Percentiles rank a stretch among this genome's conserved stretches.
phyloP scores from a whole-genome alignment of 2,888 invertebrate genomes.

The Cephus rjabovi region DNA sequence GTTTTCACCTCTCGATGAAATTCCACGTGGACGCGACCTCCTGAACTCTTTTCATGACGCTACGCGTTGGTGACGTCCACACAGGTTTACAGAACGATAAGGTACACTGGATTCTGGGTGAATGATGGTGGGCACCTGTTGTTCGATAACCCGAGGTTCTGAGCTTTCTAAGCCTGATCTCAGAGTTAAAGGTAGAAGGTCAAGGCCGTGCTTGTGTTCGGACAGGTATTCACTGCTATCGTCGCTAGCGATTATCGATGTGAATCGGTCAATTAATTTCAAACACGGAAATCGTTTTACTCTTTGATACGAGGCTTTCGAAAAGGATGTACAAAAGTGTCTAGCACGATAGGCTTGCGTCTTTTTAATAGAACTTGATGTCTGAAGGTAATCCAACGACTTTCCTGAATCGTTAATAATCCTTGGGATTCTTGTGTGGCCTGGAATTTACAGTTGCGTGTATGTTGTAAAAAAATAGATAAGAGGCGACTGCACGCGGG shows the following conservation, averaged over 20 bases:
- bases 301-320: not conserved
- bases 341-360: not conserved
- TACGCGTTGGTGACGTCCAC: not conserved
- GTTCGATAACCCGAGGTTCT: not conserved
- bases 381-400: not conserved
- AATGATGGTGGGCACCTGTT: not conserved
- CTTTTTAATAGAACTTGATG: not conserved
- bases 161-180: conserved; percentile 51
- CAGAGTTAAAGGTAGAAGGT: conserved; percentile 36
- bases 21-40: conserved; percentile 42
- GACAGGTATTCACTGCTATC: not conserved
- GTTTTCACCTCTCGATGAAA: conserved; percentile 39
- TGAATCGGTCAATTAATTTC: not conserved
- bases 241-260: not conserved
- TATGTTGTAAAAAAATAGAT: not conserved
- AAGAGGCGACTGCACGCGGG: too few relatives aligned
- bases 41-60: conserved; percentile 45
- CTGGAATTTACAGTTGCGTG: not conserved
- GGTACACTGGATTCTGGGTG: not conserved
- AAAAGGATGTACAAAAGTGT: not conserved
- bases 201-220: conserved; percentile 42
- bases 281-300: not conserved
- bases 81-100: not conserved
- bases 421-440: not conserved
- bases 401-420: not conserved